Conservation (phyloP, 2,888 invertebrate species). For the Ditylenchus weischeri region DNA sequence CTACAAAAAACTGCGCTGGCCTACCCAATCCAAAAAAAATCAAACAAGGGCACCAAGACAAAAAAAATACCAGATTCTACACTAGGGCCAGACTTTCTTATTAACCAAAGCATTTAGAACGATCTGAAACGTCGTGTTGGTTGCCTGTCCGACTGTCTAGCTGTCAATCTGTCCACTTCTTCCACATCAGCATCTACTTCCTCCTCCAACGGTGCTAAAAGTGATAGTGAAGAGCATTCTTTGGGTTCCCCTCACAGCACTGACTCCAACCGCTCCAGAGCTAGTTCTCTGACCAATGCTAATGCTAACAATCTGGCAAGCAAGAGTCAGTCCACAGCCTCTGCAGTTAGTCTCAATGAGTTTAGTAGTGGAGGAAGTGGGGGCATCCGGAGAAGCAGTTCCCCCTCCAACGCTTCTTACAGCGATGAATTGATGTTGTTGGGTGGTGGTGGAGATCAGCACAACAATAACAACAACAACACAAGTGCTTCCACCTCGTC, state of each 20-base stretch:
- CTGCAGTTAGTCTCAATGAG: not conserved
- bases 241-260: conserved; percentile 30
- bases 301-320: not conserved
- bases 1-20: no score
- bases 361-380: no score
- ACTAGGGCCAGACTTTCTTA: no score
- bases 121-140: no score
- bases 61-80: no score
- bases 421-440: not conserved
- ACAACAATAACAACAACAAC: not conserved
- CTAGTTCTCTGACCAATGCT: conserved; percentile 4
- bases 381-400: conserved; percentile 7
- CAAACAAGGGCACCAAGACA: no score
- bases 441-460: not conserved
- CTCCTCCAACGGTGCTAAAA: conserved; percentile 13
- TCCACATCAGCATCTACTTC: conserved; percentile 14
- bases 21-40: no score
- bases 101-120: no score
- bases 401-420: not conserved
- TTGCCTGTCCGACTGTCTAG: conserved; percentile 6
- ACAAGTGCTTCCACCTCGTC: conserved; percentile 10
- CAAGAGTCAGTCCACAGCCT: not conserved
- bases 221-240: conserved; percentile 29
- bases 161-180: conserved; percentile 19
- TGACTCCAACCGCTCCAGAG: conserved; percentile 28